Conservation (phyloP, 2,888 invertebrate genomes). For the Plebejus argus region DNA sequence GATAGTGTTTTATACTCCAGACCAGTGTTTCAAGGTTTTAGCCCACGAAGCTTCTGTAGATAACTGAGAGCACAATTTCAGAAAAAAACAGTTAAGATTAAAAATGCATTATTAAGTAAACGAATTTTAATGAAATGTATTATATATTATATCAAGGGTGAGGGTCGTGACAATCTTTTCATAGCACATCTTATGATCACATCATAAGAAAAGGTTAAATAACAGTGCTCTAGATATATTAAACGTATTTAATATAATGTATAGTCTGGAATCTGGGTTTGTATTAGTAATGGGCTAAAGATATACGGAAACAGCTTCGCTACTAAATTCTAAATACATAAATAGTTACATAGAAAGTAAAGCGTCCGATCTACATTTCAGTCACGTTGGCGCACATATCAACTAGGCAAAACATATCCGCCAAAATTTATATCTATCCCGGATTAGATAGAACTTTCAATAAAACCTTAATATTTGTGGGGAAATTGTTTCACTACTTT, state of each 20-base stretch:
- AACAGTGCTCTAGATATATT: neutral
- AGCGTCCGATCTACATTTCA: constrained; percentile 4
- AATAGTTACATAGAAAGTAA: constrained; percentile 24
- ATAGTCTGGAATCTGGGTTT: neutral
- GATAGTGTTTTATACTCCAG: too few relatives aligned
- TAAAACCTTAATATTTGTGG: constrained; percentile 24
- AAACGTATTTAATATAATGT: neutral
- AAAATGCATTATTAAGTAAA: too few relatives aligned
- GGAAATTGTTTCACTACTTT: neutral
- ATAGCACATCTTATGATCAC: too few relatives aligned
- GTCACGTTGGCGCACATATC: constrained; percentile 28
- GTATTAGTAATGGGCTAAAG: neutral
- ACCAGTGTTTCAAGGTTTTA: too few relatives aligned
- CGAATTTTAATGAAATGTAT: too few relatives aligned
- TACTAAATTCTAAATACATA: neutral
- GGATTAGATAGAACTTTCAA: constrained; percentile 21
- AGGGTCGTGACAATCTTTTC: too few relatives aligned
- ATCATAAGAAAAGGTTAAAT: too few relatives aligned
- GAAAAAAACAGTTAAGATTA: too few relatives aligned
- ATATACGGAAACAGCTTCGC: neutral
- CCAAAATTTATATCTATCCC: constrained; percentile 6
- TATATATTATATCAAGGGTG: too few relatives aligned
- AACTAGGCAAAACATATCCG: constrained; percentile 30
- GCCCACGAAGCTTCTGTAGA: too few relatives aligned
- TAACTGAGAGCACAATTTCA: too few relatives aligned